Evolutionary conservation across 2,888 invertebrate genomes (phyloP), one percentile per base, ranked within the genome.

Genomic region (Phlogophora meticulosa): DNA sequence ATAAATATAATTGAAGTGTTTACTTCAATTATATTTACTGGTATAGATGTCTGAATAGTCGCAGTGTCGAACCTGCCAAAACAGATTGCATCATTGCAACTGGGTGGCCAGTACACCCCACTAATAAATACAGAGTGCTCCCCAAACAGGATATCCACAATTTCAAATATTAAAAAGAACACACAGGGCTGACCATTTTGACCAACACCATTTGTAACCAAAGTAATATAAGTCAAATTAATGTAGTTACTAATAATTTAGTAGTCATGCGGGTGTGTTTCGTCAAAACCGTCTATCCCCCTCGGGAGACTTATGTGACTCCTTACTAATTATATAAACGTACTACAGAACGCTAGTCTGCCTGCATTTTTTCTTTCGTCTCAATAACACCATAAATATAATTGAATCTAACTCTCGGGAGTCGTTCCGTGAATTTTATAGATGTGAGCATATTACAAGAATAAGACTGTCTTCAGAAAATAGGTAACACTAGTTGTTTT

Each of bases 251-350:
- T 69, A 70, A 77, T 81, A 79, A 81, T 77, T 77, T 73, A 81
- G 79, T 83, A 87, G 76, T 80, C 86, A 85, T 83, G 78, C 83
- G 87, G 87, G 87, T 76, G 84, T 83, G 84, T 85, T 84, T 81
- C 58, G 78, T 86, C 85, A 81, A 64, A 71, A 76, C 43, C 60
- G 42, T 52, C 49, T 4, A 38, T 38, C 69, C 74, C 82, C 84
- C 79, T 64, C 36, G 65, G 68, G 73, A 65, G 9, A 55, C 60
- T 77, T 69, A 52, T 34, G 69, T 63, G 71, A 72, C 67, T 79
- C 65, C 71, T 64, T 78, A 22, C 22, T 69, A 69, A 64, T 69
- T 78, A 72, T 68, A 66, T 42, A 61, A 24, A 56, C 24, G 52
- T 28, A 66, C 49, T 64, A 38, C 63, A 24, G 17, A 65, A 51